Evolutionary conservation across 2,797 vertebrate species (phyloP), one percentile per base, ranked within the genome.

Genomic region (Thamnophis elegans): DNA sequence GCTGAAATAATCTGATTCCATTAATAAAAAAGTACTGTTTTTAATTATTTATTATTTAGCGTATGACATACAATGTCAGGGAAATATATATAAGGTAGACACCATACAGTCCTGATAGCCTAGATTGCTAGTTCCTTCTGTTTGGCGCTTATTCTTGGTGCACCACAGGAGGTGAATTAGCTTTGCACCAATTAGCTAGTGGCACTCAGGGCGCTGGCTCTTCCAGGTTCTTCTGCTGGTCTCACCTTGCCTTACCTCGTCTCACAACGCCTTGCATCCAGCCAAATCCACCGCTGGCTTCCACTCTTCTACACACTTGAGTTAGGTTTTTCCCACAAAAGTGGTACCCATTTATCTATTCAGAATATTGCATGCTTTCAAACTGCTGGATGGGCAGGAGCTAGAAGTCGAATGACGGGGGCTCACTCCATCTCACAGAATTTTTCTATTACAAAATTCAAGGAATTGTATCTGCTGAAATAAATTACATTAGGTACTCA

Each of bases 391-490:
- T 16, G 5, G 28, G 62, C 28, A 32, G 5, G 62, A 65, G 28
- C 62, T n/a, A n/a, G 13, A 65, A 28, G 5, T n/a, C 13, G 13
- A 65, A 26, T 4, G 5, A n/a, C 0, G 1, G 28, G 28, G n/a
- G n/a, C 14, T 68, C 65, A 32, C 62, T 68, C 13, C 13, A 68
- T 16, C 28, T 68, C 65, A 68, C n/a, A n/a, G n/a, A n/a, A n/a
- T n/a, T 90, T 65, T 88, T 60, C 94, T 91, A 92, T 87, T 59
- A 93, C n/a, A 94, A 65, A 93, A 20, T 56, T 90, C 56, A 91
- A 68, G 90, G 91, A 94, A 93, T 11, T 92, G 90, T 85, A 58
- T 88, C 1, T 65, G 56, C 9, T 94, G 92, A 92, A 94, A 94
- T 92, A 96, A 82, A 82, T 82, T 25, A 96, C 92, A 89, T 60